Percentiles rank a stretch among this genome's conserved stretches.
phyloP scores from a whole-genome alignment of 2,888 invertebrate genomes.

The Neria commutata region DNA sequence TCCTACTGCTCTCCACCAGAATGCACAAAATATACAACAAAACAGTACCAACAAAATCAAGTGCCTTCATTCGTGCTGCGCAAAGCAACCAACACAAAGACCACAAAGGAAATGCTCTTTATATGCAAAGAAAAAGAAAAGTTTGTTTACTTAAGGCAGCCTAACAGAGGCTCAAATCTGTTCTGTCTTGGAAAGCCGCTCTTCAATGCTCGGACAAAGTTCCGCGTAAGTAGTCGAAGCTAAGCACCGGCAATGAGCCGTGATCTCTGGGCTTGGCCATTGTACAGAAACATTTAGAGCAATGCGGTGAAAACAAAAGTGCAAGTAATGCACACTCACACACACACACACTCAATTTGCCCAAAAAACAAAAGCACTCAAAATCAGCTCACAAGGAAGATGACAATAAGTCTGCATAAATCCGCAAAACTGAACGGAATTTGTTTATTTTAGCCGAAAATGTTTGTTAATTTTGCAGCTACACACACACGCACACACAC shows the following conservation, averaged over 20 bases:
- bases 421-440: background rate
- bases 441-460: constrained; percentile 11
- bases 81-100: background rate
- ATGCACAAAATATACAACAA: background rate
- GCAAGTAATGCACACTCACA: background rate
- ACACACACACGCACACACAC: constrained; percentile 19
- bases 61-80: background rate
- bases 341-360: background rate
- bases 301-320: background rate
- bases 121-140: too few relatives aligned
- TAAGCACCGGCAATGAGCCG: background rate
- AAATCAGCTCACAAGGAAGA: background rate
- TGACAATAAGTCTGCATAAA: background rate
- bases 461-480: constrained; percentile 10
- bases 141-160: background rate
- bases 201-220: background rate
- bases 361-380: background rate
- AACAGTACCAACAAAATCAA: background rate
- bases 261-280: background rate
- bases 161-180: background rate
- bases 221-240: background rate
- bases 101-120: too few relatives aligned
- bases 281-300: background rate
- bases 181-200: background rate
- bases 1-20: background rate